Evolutionary conservation across 2,888 invertebrate species (phyloP).

Genomic region (Sepioteuthis lessoniana): DNA sequence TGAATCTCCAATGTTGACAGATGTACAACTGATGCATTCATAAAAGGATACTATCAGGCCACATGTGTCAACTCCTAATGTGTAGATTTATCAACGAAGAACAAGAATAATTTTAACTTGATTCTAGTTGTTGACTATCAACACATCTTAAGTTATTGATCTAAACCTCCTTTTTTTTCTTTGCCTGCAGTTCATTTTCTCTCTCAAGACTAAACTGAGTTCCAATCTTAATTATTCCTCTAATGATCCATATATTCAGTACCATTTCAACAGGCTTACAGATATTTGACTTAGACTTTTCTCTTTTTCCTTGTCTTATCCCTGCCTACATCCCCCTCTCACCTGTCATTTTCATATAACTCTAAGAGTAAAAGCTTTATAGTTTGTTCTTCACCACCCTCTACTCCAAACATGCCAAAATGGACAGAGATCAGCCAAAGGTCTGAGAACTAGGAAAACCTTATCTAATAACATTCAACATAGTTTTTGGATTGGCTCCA

Average conservation of each 20-base stretch:
- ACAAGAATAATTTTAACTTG: background rate
- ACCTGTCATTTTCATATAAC: background rate
- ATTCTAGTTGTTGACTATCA: background rate
- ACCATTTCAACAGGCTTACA: slow-evolving; percentile 19
- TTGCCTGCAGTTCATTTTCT: too few species aligned
- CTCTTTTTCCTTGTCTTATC: background rate
- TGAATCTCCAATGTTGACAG: background rate
- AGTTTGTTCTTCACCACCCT: background rate
- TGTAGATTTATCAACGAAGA: background rate
- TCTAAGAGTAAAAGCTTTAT: background rate
- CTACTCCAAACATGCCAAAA: background rate
- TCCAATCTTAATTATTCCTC: background rate
- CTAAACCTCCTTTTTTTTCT: too few species aligned
- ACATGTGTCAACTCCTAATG: background rate
- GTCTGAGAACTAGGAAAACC: background rate
- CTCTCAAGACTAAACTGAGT: background rate
- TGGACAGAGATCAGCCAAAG: slow-evolving; percentile 11
- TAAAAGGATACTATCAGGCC: background rate
- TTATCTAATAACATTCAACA: slow-evolving; percentile 33
- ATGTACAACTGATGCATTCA: background rate
- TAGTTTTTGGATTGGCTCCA: slow-evolving; percentile 16
- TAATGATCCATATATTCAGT: background rate
- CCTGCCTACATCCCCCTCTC: background rate
- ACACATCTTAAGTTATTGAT: slow-evolving; percentile 4
- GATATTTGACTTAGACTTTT: background rate